Base-by-base conservation (phyloP, 2,888 invertebrate genomes). In the Nowickia ferox region DNA sequence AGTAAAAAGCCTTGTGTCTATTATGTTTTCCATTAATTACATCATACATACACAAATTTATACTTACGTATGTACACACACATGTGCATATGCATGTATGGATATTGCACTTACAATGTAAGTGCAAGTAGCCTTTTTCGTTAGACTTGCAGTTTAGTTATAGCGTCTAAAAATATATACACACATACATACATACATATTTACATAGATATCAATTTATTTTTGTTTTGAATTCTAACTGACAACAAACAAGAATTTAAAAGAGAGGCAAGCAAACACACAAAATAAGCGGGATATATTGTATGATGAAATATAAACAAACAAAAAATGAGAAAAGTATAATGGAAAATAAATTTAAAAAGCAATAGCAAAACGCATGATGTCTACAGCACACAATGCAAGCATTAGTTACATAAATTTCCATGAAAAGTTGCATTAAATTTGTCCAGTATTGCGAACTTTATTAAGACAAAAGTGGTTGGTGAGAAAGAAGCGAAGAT, bases 221-320 rank as follows among this genome's bases (percentile, higher is more conserved):
- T 44, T 77, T 65, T 77, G 55, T 84, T 81, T 77, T 80, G 74
- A 81, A 81, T 77, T 74, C 22, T 81, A 77, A 85, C 77, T 38
- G 84, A 74, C 84, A 85, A 40, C 53, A 76, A 59, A 63, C 40
- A 38, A 53, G 1, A 1, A 72, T 30, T 57, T 3, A 65, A 46
- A 72, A 55, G 9, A 22, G 48, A 51, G 53, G 6, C 2, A 57
- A 42, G 6, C 2, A 57, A 42, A 42, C 30, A 30, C 30, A 30
- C 30, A 48, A 69, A 76, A 79, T 46, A 40, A 74, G 81, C 81
- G 84, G 84, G 68, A 81, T 74, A 74, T 53, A 48, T n/a, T 46
- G 30, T 3, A 30, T 77, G 8, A 71, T 40, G n/a, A 71, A 71
- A 71, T 55, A 57, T 48, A 71, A 76, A 66, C 75, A 76, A 76